Percentiles rank a stretch among this genome's conserved stretches.
Conservation (phyloP, 37 sponge, comb jelly and placozoan genomes). For the Axinella damicornis region DNA sequence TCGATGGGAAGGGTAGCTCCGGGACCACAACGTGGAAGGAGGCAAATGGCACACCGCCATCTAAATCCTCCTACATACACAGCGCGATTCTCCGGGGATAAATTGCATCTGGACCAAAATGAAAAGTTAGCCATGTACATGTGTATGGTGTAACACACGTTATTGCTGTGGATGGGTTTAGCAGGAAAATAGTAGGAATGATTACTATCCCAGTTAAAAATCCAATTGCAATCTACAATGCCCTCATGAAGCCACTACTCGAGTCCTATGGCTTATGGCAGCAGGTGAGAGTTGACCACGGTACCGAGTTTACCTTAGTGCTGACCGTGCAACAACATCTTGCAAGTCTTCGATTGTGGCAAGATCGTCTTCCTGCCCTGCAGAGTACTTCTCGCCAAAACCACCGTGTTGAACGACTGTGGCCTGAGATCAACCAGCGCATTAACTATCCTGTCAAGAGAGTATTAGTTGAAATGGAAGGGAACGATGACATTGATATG, state of each 20-base stretch:
- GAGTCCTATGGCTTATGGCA: conserved; percentile 41
- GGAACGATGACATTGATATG: conserved; percentile 25
- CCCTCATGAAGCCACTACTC: conserved; percentile 22
- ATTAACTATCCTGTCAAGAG: conserved; percentile 46
- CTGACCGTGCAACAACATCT: conserved; percentile 39
- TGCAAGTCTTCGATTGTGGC: neutral
- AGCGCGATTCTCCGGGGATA: conserved; percentile 69
- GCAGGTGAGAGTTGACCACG: conserved; percentile 55
- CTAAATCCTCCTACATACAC: conserved; percentile 62
- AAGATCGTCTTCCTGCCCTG: neutral
- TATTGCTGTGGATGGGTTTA: conserved; percentile 44
- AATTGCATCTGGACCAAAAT: conserved; percentile 66
- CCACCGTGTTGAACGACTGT: conserved; percentile 30
- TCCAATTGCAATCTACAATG: conserved; percentile 38
- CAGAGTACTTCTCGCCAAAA: conserved; percentile 39
- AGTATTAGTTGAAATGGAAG: conserved; percentile 22
- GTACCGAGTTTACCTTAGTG: conserved; percentile 46
- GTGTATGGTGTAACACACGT: conserved; percentile 59
- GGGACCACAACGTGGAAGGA: conserved; percentile 15
- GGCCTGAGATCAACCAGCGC: conserved; percentile 54
- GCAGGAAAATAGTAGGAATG: conserved; percentile 34
- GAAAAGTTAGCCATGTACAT: conserved; percentile 54
- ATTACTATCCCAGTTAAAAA: conserved; percentile 43
- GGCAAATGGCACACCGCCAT: conserved; percentile 3
- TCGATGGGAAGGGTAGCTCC: conserved; percentile 32